A percentile compares a stretch with the other conserved stretches of the same genome.
Evolutionary conservation across 1,140 invertebrate species (phyloP).

Genomic region (Neelides sp.): DNA sequence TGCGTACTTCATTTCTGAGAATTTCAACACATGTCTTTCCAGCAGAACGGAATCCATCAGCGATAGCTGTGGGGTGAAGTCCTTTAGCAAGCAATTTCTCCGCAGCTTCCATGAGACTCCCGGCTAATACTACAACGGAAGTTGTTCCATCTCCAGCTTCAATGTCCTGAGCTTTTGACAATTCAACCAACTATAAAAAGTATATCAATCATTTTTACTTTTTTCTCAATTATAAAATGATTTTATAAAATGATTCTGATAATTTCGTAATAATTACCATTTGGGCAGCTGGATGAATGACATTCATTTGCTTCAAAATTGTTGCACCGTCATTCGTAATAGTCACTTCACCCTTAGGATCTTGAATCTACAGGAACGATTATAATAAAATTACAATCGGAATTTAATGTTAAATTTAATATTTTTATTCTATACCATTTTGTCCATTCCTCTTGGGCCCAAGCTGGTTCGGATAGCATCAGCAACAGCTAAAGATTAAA

Average conservation of each 20-base stretch:
- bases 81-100: constrained; percentile 84
- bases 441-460: constrained; percentile 98
- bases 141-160: constrained; percentile 99
- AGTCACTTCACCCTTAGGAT: constrained; percentile 92
- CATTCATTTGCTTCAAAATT: constrained; percentile 98
- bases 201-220: constrained; percentile 13
- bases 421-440: constrained; percentile 69
- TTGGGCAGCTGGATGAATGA: constrained; percentile 96
- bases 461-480: constrained; percentile 97
- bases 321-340: constrained; percentile 99
- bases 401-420: neutral
- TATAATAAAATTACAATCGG: neutral
- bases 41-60: constrained; percentile 89
- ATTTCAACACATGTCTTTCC: constrained; percentile 73
- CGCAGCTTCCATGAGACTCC: constrained; percentile 85
- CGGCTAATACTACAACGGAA: constrained; percentile 90
- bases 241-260: constrained; percentile 1
- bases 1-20: constrained; percentile 19
- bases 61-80: constrained; percentile 94
- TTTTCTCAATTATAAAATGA: neutral
- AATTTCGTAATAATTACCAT: constrained; percentile 57
- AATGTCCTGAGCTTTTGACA: constrained; percentile 96
- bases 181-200: constrained; percentile 71
- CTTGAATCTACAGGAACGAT: constrained; percentile 60
- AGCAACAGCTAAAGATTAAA: constrained; percentile 73